Base-by-base conservation (phyloP, 1,140 invertebrate genomes). In the Trypoxylus dichotomus region DNA sequence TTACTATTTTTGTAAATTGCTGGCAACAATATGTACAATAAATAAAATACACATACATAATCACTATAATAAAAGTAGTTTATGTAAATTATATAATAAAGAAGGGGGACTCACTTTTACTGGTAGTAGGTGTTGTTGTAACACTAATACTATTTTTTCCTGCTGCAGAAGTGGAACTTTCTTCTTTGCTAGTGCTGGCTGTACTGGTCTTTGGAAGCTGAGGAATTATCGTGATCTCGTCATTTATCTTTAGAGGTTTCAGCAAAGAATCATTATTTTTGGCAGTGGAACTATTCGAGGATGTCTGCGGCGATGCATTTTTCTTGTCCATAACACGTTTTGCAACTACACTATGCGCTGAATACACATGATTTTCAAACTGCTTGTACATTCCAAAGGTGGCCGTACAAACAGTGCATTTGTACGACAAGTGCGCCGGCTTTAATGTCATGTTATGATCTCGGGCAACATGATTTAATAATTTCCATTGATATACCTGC, bases 321-420 rank as follows among this genome's bases (percentile, higher is more conserved):
- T 93, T 94, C 84, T 93, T 93, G 82, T 94, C 94, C 89, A 93
- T 93, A 8, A 92, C 93, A 74, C 93, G 89, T 82, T 94, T 94
- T 15, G 93, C 93, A 6, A 94, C 94, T 6, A 94, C 93, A 85
- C 94, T 96, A 82, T 97, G 96, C 3, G 95, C 95, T 3, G 94
- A 95, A 83, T 97, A 97, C 1, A 97, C 96, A 85, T 97, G 96
- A 86, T 94, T 97, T 84, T 97, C 96, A 83, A 97, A 97, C 82
- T 96, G 93, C 87, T 96, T 96, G 88, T 97, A 97, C 93, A 97
- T 96, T 78, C 95, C 95, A 84, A 97, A 97, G 10, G 95, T 97
- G 63, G 96, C 95, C 74, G 95, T 96, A 86, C 96, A 97, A 5
- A 97, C 96, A 29, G 96, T 97, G 87, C 96, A 97, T 86, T 97